phyloP scores from a whole-genome alignment of 2,888 invertebrate species.

The Philopedon plagiatum region DNA sequence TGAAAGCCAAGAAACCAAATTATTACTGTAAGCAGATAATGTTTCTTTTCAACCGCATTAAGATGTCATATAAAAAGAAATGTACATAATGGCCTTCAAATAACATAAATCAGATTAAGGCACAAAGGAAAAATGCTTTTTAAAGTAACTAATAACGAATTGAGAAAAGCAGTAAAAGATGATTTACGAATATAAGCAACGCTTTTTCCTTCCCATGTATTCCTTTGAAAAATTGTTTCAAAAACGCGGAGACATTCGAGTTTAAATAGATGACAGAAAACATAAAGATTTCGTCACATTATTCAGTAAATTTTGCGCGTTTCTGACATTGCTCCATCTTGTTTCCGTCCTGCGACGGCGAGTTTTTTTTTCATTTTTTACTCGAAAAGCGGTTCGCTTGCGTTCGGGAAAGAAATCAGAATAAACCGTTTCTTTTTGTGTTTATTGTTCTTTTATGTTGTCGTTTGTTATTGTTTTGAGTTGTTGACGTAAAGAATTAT shows the following conservation, averaged over 20 bases:
- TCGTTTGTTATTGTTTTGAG: constrained; percentile 12
- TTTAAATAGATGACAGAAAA: constrained; percentile 52
- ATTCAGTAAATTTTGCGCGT: constrained; percentile 56
- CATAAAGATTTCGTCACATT: constrained; percentile 57
- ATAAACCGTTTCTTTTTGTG: constrained; percentile 2
- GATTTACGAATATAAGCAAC: too few species aligned
- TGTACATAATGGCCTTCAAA: too few species aligned
- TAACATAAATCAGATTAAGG: too few species aligned
- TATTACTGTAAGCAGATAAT: too few species aligned
- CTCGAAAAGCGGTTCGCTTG: background rate
- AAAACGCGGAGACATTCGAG: constrained; percentile 22
- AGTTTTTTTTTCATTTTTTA: constrained; percentile 1
- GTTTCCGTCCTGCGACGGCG: constrained; percentile 7
- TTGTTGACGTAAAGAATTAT: constrained; percentile 14
- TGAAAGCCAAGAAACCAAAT: too few species aligned
- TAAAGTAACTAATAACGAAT: too few species aligned
- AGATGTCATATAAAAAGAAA: too few species aligned
- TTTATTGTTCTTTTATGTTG: constrained; percentile 16
- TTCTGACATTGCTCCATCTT: constrained; percentile 12
- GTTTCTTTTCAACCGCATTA: too few species aligned
- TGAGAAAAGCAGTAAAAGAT: too few species aligned
- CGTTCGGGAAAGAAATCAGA: constrained; percentile 11
- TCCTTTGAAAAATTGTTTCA: constrained; percentile 24
- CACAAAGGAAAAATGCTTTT: too few species aligned
- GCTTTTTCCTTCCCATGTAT: background rate